Base-by-base conservation (phyloP, 1,140 invertebrate genomes). In the Bombus impatiens region DNA sequence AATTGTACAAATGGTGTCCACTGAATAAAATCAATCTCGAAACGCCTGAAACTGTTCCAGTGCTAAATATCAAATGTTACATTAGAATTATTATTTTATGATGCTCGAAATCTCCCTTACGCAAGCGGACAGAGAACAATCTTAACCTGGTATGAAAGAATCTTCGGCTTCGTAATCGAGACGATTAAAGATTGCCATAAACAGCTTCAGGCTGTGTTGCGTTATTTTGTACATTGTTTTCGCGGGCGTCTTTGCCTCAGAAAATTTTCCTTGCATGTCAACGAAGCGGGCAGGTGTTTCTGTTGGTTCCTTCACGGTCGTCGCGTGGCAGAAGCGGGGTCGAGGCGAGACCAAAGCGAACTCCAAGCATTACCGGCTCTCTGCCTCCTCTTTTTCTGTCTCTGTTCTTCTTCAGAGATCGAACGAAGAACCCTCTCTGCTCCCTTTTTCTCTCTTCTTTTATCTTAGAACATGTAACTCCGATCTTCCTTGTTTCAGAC, bases 231-330 rank as follows among this genome's bases (percentile, higher is more conserved):
- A 57, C 79, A 72, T 89, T 89, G 81, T 83, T 67, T 78, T 68
- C 75, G 78, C 75, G 57, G 37, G 37, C 75, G 13, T 42, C 6
- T 44, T 53, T 62, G 76, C 83, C 22, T 80, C 4, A 79, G 67
- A 89, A 93, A 92, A 92, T 92, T 92, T 93, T 92, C 87, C 59
- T 89, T 88, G 89, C 91, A 86, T 90, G 88, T 94, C 92, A 93
- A 91, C 91, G 87, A 89, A 89, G 83, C 84, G 87, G 87, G 92
- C 94, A 94, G 93, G 93, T 94, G 94, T 91, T 93, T 85, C 91
- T 47, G 67, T 89, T 78, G 82, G 89, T 88, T 87, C 83, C 89
- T 93, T 92, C 90, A 92, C 84, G 92, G 89, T 91, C 91, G 91
- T 92, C 92, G 91, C 91, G 89, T 92, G 91, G 91, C 92, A 87